Percentiles rank a stretch among this genome's conserved stretches.
Evolutionary conservation across 2,888 invertebrate species (phyloP).

Genomic region (Cataglyphis cursor): DNA sequence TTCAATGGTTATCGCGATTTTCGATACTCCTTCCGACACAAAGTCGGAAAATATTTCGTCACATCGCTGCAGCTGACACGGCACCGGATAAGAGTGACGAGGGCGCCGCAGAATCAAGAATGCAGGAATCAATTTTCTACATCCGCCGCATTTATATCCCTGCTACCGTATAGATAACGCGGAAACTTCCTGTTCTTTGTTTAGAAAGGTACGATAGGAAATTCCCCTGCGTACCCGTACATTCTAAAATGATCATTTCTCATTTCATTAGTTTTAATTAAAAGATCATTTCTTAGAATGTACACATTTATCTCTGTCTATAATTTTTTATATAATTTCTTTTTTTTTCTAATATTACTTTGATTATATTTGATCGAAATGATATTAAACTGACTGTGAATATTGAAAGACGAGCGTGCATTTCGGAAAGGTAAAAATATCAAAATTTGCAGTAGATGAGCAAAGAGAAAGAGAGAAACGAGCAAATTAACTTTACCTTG

Average conservation of each 20-base stretch:
- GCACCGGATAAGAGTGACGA: conserved; percentile 55
- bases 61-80: conserved; percentile 46
- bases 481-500: neutral
- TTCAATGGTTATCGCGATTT: conserved; percentile 59
- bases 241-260: neutral
- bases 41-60: conserved; percentile 60
- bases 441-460: neutral
- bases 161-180: conserved; percentile 20
- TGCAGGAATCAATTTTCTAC: conserved; percentile 43
- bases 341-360: neutral
- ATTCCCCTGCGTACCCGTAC: neutral
- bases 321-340: neutral
- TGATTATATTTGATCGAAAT: neutral
- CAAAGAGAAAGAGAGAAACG: neutral
- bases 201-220: neutral
- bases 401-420: neutral
- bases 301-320: neutral
- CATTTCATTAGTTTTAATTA: neutral
- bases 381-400: neutral
- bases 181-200: neutral
- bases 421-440: neutral
- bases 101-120: conserved; percentile 46
- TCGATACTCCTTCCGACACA: conserved; percentile 52
- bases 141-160: conserved; percentile 43
- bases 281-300: neutral